Conservation (phyloP, 2,888 invertebrate genomes). For the Hemicrepidius hirtus region DNA sequence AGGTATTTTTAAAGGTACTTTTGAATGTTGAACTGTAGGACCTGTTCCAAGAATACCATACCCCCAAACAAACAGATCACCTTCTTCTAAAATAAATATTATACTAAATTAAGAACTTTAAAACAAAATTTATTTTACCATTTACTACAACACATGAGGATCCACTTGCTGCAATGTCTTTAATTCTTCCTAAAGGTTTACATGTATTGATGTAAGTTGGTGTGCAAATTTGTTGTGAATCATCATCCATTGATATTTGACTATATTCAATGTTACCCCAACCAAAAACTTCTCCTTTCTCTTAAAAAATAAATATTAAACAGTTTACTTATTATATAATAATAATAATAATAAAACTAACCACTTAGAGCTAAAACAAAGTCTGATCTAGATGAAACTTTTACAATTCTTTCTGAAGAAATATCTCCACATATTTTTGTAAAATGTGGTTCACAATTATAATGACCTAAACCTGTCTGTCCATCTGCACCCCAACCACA, state of each 20-base stretch:
- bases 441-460: constrained; percentile 76
- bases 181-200: constrained; percentile 82
- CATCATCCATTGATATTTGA: constrained; percentile 79
- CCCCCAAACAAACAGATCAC: constrained; percentile 95
- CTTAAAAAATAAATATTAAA: constrained; percentile 70
- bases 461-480: constrained; percentile 89
- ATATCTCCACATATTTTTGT: constrained; percentile 86
- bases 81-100: constrained; percentile 80
- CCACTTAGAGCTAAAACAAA: constrained; percentile 92
- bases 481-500: constrained; percentile 98
- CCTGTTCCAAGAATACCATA: constrained; percentile 94
- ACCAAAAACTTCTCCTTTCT: constrained; percentile 93
- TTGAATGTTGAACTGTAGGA: constrained; percentile 81
- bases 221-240: constrained; percentile 82
- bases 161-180: constrained; percentile 89
- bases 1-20: constrained; percentile 84
- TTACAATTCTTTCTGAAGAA: constrained; percentile 85
- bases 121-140: no score
- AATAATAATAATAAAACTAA: no score
- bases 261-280: constrained; percentile 98
- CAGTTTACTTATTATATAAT: neutral
- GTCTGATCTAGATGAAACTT: constrained; percentile 87
- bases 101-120: no score
- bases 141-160: constrained; percentile 90
- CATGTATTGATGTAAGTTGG: constrained; percentile 81